phyloP scores from a whole-genome alignment of 2,888 invertebrate genomes.

The Laothoe populi region DNA sequence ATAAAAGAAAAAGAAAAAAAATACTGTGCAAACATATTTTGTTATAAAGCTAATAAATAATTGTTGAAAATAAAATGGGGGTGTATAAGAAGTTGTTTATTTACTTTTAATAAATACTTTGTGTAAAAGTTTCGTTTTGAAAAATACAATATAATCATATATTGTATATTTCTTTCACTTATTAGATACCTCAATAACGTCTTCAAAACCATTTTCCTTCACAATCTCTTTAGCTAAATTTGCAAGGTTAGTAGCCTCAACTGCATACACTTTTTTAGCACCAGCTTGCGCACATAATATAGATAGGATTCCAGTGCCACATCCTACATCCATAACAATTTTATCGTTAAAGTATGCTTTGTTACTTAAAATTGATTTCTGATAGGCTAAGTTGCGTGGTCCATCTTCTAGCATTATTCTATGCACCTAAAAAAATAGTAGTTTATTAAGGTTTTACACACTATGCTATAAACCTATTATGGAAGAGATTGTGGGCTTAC shows the following conservation, averaged over 20 bases:
- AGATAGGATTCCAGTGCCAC: constrained; percentile 95
- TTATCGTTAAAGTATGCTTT: constrained; percentile 89
- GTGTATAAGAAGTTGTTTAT: too few relatives aligned
- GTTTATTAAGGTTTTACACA: not conserved
- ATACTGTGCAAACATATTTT: too few relatives aligned
- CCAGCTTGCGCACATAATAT: constrained; percentile 95
- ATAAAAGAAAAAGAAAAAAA: too few relatives aligned
- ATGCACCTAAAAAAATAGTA: constrained; percentile 86
- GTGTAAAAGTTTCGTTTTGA: too few relatives aligned
- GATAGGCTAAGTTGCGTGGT: constrained; percentile 91
- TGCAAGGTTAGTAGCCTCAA: constrained; percentile 91
- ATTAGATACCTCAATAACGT: constrained; percentile 85
- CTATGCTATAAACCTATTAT: not conserved
- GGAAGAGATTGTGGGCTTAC: constrained; percentile 69
- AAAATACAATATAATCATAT: too few relatives aligned
- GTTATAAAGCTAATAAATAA: too few relatives aligned
- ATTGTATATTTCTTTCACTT: not conserved
- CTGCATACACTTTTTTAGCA: constrained; percentile 93
- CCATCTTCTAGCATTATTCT: constrained; percentile 91
- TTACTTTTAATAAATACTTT: too few relatives aligned
- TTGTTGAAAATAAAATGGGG: too few relatives aligned
- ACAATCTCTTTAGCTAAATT: constrained; percentile 87
- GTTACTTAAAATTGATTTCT: constrained; percentile 90
- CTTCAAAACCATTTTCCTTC: constrained; percentile 88
- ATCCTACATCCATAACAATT: constrained; percentile 93